Conservation (phyloP, 1,140 invertebrate species). For the Prorops nasuta region DNA sequence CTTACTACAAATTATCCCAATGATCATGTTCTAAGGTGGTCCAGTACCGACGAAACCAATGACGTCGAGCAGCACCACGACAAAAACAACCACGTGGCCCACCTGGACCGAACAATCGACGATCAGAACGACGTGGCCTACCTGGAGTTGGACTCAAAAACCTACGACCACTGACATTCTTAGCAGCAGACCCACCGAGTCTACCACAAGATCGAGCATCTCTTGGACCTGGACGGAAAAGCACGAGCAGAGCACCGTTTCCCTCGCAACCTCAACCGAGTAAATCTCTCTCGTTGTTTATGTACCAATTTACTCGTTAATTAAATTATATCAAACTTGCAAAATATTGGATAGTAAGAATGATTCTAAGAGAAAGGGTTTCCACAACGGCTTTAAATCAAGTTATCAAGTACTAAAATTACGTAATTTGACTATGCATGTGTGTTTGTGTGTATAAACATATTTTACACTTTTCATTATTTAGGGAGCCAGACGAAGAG, state of each 20-base stretch:
- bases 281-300: background rate
- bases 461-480: no score
- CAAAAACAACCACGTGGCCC: constrained; percentile 47
- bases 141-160: constrained; percentile 29
- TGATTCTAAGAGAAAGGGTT: no score
- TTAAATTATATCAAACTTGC: no score
- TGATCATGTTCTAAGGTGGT: no score
- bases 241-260: background rate
- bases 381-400: no score
- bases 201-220: constrained; percentile 18
- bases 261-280: background rate
- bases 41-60: constrained; percentile 47
- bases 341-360: no score
- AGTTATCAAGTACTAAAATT: no score
- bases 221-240: constrained; percentile 16
- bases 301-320: no score
- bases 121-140: constrained; percentile 37
- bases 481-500: no score
- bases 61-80: constrained; percentile 38
- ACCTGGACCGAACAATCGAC: constrained; percentile 41
- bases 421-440: no score
- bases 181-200: background rate
- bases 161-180: constrained; percentile 18
- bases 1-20: no score
- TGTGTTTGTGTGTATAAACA: no score